phyloP scores from a whole-genome alignment of 2,113 vertebrate genomes.

The Hippocampus mohnikei region DNA sequence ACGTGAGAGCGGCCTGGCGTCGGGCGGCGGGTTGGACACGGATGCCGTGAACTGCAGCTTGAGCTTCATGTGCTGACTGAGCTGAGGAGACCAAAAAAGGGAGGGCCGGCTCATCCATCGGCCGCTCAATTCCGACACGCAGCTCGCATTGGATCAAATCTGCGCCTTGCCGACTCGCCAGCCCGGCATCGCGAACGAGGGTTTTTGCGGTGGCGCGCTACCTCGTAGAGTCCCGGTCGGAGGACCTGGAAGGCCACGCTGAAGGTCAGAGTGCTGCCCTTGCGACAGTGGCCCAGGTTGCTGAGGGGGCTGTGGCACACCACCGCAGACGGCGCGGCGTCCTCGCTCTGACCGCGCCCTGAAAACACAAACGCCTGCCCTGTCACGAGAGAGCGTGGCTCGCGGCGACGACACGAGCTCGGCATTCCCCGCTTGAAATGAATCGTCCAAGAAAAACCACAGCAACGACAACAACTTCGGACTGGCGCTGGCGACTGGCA shows the following conservation, averaged over 20 bases:
- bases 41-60: slow-evolving; percentile 95
- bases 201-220: slow-evolving; percentile 30
- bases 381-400: too few species aligned
- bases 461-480: too few species aligned
- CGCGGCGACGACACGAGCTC: too few species aligned
- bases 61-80: slow-evolving; percentile 93
- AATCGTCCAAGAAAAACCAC: too few species aligned
- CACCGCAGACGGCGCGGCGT: slow-evolving; percentile 59
- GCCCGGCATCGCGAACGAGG: too few species aligned
- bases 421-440: too few species aligned
- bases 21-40: slow-evolving; percentile 79
- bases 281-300: slow-evolving; percentile 84
- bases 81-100: slow-evolving; percentile 57
- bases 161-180: too few species aligned
- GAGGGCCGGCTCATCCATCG: not conserved
- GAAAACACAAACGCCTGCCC: not conserved
- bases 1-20: slow-evolving; percentile 83
- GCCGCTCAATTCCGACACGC: not conserved
- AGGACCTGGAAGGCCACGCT: slow-evolving; percentile 89
- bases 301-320: slow-evolving; percentile 71
- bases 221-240: slow-evolving; percentile 85
- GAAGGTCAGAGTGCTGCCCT: slow-evolving; percentile 85
- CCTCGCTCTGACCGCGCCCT: slow-evolving; percentile 61
- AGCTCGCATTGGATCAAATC: too few species aligned
- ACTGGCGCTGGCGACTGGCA: too few species aligned